Base-by-base conservation (phyloP, 2,888 invertebrate genomes). In the Apodemia mormo region DNA sequence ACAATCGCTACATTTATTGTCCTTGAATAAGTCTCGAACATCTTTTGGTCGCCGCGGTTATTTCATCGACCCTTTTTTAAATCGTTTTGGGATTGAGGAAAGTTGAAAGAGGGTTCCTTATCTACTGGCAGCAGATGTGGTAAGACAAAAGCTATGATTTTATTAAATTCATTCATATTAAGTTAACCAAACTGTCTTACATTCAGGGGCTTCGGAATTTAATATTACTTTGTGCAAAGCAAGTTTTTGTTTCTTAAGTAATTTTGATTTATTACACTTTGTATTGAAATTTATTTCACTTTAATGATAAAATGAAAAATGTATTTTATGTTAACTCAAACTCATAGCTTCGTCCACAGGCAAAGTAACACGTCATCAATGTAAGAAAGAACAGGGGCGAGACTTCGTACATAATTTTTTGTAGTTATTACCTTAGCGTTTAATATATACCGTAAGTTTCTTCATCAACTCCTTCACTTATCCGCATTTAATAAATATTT, bases 51-150 rank as follows among this genome's bases (percentile, higher is more conserved):
- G 14, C 77, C 80, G 79, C 85, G 84, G 85, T 87, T 85, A 88
- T 89, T 88, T 87, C 85, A 89, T 83, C 77, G 81, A 75, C 78
- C 80, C 79, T 79, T 77, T 78, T 76, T 82, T 80, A 89, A 88
- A 88, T 89, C 86, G 86, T 90, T 89, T 85, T 82, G 86, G 83
- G 83, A 83, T 68, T 68, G 65, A 82, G 82, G 82, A 74, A 84
- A 85, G 82, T 87, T 84, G 82, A 82, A 86, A 85, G 82, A 83
- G 90, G 90, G 84, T 83, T 85, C 75, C 87, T 90, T 92, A 91
- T 90, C 91, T 85, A 49, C 72, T 71, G 74, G 73, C 78, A 79
- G 79, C 91, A 91, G 91, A 86, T 86, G 85, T 79, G 81, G 78
- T 82, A 80, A 84, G 83, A 86, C 85, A 89, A 68, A 85, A 85